A percentile compares a stretch with the other conserved stretches of the same genome.
phyloP scores from a whole-genome alignment of 2,797 vertebrate species.

The Microcaecilia unicolor region DNA sequence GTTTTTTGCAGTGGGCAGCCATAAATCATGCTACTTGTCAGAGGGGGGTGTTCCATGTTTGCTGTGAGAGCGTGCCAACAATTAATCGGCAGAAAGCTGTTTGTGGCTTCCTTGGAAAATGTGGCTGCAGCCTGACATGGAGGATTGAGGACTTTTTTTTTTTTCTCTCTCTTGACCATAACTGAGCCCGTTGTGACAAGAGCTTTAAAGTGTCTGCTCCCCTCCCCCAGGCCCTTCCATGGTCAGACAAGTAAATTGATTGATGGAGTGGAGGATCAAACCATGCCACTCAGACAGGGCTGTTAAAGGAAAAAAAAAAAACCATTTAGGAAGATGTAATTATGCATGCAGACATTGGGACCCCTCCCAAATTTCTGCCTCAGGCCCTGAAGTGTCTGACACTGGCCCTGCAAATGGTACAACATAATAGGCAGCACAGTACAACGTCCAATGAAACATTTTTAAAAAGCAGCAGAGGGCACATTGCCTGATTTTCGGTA shows the following conservation, averaged over 20 bases:
- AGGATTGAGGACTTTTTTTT: constrained; percentile 30
- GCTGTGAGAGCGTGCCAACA: constrained; percentile 78
- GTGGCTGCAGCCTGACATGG: constrained; percentile 23
- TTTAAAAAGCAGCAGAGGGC: too few relatives aligned
- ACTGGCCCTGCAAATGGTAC: too few relatives aligned
- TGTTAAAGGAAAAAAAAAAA: fast-evolving
- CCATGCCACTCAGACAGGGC: background rate
- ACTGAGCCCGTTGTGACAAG: constrained; percentile 6
- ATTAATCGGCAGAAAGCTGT: constrained; percentile 77
- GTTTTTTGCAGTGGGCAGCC: constrained; percentile 86
- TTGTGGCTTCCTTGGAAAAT: constrained; percentile 50
- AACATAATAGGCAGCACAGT: too few relatives aligned
- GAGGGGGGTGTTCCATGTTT: constrained; percentile 70
- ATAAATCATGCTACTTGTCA: constrained; percentile 94
- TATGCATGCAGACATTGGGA: fast-evolving
- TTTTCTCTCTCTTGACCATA: constrained; percentile 23
- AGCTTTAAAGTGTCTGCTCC: constrained; percentile 20
- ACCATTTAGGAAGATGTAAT: fast-evolving
- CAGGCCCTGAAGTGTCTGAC: too few relatives aligned
- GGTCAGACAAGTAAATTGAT: too few relatives aligned
- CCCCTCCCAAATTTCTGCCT: too few relatives aligned
- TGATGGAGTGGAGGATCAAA: constrained; percentile 30
- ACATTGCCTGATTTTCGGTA: background rate
- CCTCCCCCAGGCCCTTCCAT: background rate
- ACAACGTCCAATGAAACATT: too few relatives aligned